A percentile compares a stretch with the other conserved stretches of the same genome.
Conservation (phyloP, 2,113 vertebrate genomes). For the Typhlomys cinereus region DNA sequence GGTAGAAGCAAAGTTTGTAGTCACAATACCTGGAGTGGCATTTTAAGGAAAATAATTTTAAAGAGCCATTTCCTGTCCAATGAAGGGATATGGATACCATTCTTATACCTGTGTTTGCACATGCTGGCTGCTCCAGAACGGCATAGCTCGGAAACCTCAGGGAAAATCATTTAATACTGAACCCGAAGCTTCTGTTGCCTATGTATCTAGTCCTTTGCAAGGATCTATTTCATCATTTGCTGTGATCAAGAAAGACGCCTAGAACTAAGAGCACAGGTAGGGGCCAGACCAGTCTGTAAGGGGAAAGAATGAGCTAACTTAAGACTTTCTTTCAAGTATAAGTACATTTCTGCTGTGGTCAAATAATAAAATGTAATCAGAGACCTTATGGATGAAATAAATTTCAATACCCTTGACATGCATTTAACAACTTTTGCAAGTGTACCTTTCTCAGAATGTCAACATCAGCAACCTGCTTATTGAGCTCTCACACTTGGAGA, state of each 20-base stretch:
- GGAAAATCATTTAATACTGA: not conserved
- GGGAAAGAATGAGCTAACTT: not conserved
- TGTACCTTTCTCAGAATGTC: not conserved
- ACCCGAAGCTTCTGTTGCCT: not conserved
- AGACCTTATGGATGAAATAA: not conserved
- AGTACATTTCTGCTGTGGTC: not conserved
- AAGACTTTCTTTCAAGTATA: not conserved
- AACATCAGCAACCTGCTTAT: fast-evolving
- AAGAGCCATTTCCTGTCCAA: not conserved
- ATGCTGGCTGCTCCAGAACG: not conserved
- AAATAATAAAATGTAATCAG: not conserved
- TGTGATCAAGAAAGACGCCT: not conserved
- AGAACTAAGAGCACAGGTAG: not conserved
- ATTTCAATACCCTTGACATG: not conserved
- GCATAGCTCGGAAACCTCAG: not conserved
- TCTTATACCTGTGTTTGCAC: not conserved
- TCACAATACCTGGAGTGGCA: not conserved
- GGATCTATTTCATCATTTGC: not conserved
- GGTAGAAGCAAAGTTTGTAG: not conserved
- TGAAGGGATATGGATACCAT: not conserved
- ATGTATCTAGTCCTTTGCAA: not conserved
- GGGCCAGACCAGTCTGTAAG: not conserved
- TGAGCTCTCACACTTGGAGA: not conserved
- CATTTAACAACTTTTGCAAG: not conserved
- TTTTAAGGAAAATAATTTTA: not conserved